phyloP scores from a whole-genome alignment of 2,888 invertebrate genomes.

The Lasioglossum morio region DNA sequence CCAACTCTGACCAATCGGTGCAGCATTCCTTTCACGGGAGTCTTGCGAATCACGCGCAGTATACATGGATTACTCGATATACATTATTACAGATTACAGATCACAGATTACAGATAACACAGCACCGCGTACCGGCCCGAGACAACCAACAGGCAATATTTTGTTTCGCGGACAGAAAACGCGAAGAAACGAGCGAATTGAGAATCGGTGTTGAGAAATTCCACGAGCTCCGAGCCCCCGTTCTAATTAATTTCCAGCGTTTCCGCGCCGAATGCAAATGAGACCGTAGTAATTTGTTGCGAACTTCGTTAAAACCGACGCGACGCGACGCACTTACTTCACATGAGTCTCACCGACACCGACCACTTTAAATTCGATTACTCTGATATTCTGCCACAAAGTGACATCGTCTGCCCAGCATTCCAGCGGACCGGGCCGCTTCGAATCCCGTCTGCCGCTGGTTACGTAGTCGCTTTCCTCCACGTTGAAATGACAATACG shows the following conservation, averaged over 20 bases:
- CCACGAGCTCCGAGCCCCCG: not conserved
- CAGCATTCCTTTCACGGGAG: too few species aligned
- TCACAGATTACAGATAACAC: too few species aligned
- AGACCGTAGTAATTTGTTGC: slow-evolving; percentile 10
- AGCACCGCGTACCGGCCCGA: too few species aligned
- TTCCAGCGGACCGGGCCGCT: slow-evolving; percentile 75
- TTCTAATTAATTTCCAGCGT: slow-evolving; percentile 19
- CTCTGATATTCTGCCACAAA: slow-evolving; percentile 85
- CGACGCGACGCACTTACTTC: slow-evolving; percentile 81
- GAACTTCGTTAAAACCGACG: slow-evolving; percentile 19
- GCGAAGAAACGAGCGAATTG: not conserved
- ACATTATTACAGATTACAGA: too few species aligned
- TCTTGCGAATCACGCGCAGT: too few species aligned
- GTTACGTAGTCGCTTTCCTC: slow-evolving; percentile 88
- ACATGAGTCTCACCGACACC: slow-evolving; percentile 87
- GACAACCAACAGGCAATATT: not conserved
- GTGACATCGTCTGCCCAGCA: slow-evolving; percentile 80
- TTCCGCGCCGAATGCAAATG: not conserved
- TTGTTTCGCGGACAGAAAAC: not conserved
- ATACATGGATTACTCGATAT: not conserved
- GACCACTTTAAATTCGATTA: slow-evolving; percentile 89
- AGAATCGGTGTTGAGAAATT: not conserved
- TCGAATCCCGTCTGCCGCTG: slow-evolving; percentile 84
- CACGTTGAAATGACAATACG: slow-evolving; percentile 90
- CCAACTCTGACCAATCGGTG: too few species aligned